Evolutionary conservation across 2,888 invertebrate species (phyloP).

Genomic region (Brachypterus glaber): DNA sequence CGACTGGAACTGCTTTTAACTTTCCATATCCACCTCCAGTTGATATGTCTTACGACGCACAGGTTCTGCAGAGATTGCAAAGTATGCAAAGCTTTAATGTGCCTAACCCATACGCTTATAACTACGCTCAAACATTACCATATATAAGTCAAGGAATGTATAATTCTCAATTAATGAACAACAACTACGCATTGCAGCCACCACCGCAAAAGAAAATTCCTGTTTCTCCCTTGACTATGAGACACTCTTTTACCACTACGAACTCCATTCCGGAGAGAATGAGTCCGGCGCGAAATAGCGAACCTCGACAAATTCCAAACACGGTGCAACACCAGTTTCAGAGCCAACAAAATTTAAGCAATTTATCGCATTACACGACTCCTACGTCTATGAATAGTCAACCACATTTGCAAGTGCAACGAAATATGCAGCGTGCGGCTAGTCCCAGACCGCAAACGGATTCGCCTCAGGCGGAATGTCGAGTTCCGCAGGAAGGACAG

Average conservation of each 20-base stretch:
- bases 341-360: slow-evolving; percentile 21
- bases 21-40: slow-evolving; percentile 29
- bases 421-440: slow-evolving; percentile 14
- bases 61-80: slow-evolving; percentile 45
- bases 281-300: slow-evolving; percentile 30
- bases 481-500: slow-evolving; percentile 31
- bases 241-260: slow-evolving; percentile 33
- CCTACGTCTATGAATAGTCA: slow-evolving; percentile 10
- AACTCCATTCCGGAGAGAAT: slow-evolving; percentile 27
- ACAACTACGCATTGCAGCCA: slow-evolving; percentile 33
- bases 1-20: slow-evolving; percentile 31
- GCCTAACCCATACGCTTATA: slow-evolving; percentile 25
- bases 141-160: slow-evolving; percentile 27
- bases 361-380: slow-evolving; percentile 18
- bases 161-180: slow-evolving; percentile 28
- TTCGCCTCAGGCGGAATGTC: too few relatives aligned
- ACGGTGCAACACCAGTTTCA: slow-evolving; percentile 36
- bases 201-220: slow-evolving; percentile 37
- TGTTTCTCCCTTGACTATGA: slow-evolving; percentile 29
- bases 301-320: slow-evolving; percentile 33
- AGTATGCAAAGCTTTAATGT: slow-evolving; percentile 41
- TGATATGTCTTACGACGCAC: slow-evolving; percentile 36
- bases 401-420: slow-evolving; percentile 17
- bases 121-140: slow-evolving; percentile 27
- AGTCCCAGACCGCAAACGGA: slow-evolving; percentile 15